Conservation (phyloP, 2,113 vertebrate species). For the Clarias magur region DNA sequence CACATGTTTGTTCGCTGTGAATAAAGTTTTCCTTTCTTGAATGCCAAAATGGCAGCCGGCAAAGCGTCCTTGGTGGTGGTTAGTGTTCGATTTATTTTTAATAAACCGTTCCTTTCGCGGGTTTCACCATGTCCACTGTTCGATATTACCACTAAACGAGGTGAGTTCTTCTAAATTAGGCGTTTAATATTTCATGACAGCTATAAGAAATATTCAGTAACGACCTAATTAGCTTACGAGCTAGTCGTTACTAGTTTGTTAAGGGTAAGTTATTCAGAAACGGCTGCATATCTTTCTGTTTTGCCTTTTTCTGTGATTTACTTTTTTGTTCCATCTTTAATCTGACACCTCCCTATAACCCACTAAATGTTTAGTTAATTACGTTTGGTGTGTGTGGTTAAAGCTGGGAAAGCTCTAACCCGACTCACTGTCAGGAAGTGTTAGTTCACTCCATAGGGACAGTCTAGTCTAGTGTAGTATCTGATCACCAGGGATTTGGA, state of each 20-base stretch:
- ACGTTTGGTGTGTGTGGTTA: not conserved
- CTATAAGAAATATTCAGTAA: not conserved
- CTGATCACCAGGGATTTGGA: not conserved
- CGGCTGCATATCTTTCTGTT: not conserved
- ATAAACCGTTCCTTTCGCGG: conserved; percentile 28
- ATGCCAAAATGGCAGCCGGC: conserved; percentile 70
- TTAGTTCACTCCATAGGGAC: not conserved
- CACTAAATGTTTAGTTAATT: not conserved
- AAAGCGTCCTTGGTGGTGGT: conserved; percentile 63
- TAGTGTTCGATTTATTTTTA: conserved; percentile 50
- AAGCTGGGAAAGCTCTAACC: too few relatives aligned
- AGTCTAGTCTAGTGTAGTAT: not conserved
- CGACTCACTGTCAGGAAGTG: not conserved
- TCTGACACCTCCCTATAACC: not conserved
- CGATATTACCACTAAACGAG: conserved; percentile 57
- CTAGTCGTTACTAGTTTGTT: not conserved
- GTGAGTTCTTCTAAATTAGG: conserved; percentile 58
- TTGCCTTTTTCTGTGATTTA: not conserved
- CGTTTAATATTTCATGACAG: not conserved
- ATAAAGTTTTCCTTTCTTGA: conserved; percentile 69
- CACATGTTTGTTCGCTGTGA: conserved; percentile 12
- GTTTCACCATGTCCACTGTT: conserved; percentile 19
- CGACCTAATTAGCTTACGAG: not conserved
- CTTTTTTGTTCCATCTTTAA: not conserved
- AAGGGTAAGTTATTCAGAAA: not conserved